phyloP scores from a whole-genome alignment of 2,888 invertebrate genomes.

The Brachyptera putata region DNA sequence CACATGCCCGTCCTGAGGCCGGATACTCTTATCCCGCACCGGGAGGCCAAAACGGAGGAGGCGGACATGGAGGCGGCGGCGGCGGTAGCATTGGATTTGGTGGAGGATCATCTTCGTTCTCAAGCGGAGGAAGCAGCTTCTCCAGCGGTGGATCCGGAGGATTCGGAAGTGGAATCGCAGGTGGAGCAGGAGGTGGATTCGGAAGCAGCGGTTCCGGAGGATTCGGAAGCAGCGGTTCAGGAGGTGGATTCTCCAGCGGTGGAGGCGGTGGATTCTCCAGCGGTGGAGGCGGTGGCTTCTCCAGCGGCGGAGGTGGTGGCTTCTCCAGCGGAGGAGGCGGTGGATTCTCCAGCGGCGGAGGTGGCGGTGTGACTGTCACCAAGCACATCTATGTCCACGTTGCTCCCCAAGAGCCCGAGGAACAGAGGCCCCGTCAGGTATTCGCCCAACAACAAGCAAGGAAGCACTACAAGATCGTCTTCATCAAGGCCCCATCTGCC shows the following conservation, averaged over 20 bases:
- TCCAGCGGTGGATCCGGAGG: too few relatives aligned
- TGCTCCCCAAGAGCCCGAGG: constrained; percentile 75
- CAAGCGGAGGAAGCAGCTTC: too few relatives aligned
- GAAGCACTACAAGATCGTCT: constrained; percentile 89
- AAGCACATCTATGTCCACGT: constrained; percentile 89
- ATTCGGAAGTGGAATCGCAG: constrained; percentile 33
- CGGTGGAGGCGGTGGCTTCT: constrained; percentile 18
- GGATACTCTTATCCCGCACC: constrained; percentile 32
- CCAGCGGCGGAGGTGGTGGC: constrained; percentile 17
- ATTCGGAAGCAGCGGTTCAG: background rate
- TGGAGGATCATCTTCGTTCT: too few relatives aligned
- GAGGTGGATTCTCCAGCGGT: constrained; percentile 8
- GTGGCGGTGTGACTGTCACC: constrained; percentile 55
- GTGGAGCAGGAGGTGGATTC: constrained; percentile 28
- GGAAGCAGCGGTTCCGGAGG: constrained; percentile 20
- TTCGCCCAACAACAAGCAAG: constrained; percentile 66
- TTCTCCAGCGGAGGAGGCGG: constrained; percentile 20
- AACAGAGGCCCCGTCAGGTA: constrained; percentile 56
- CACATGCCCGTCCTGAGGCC: constrained; percentile 34
- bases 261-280: constrained; percentile 23
- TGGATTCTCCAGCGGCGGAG: constrained; percentile 32
- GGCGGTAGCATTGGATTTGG: constrained; percentile 41
- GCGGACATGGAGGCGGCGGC: constrained; percentile 40
- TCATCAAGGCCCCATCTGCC: constrained; percentile 85
- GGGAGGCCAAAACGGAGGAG: constrained; percentile 36